Evolutionary conservation across 1,140 invertebrate species (phyloP).

Genomic region (Brachionus rubens): DNA sequence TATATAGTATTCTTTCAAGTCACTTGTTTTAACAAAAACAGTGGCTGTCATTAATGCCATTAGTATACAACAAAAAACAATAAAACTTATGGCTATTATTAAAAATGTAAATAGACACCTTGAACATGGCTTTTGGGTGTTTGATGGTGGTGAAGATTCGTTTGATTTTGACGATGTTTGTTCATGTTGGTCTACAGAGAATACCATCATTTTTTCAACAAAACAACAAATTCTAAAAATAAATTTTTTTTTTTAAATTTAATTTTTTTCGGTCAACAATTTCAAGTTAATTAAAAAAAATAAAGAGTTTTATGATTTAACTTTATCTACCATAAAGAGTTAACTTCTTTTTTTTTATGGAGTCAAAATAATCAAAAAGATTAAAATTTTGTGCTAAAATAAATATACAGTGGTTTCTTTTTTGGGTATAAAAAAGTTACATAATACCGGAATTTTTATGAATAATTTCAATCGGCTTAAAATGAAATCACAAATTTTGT

Average conservation of each 20-base stretch:
- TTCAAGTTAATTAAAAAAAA: too few relatives aligned
- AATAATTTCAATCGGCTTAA: neutral
- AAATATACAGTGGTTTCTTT: too few relatives aligned
- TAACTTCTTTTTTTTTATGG: too few relatives aligned
- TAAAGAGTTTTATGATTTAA: neutral
- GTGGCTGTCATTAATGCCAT: conserved; percentile 24
- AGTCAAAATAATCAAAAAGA: too few relatives aligned
- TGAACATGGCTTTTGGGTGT: neutral
- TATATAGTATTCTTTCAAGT: neutral
- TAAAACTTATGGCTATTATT: neutral
- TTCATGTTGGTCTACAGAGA: conserved; percentile 4
- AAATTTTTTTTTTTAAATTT: too few relatives aligned
- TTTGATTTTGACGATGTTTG: neutral
- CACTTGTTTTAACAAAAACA: conserved; percentile 5
- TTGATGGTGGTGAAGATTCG: neutral
- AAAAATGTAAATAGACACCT: neutral
- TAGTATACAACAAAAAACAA: neutral
- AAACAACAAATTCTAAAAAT: neutral
- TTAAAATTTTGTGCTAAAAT: too few relatives aligned
- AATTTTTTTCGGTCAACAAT: neutral
- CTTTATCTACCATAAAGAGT: too few relatives aligned
- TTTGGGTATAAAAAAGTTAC: too few relatives aligned
- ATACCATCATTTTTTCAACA: conserved; percentile 1
- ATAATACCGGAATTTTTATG: too few relatives aligned
- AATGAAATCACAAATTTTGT: conserved; percentile 10